Percentiles rank a stretch among this genome's conserved stretches.
Evolutionary conservation across 2,113 vertebrate species (phyloP).

Genomic region (Myotis yumanensis): DNA sequence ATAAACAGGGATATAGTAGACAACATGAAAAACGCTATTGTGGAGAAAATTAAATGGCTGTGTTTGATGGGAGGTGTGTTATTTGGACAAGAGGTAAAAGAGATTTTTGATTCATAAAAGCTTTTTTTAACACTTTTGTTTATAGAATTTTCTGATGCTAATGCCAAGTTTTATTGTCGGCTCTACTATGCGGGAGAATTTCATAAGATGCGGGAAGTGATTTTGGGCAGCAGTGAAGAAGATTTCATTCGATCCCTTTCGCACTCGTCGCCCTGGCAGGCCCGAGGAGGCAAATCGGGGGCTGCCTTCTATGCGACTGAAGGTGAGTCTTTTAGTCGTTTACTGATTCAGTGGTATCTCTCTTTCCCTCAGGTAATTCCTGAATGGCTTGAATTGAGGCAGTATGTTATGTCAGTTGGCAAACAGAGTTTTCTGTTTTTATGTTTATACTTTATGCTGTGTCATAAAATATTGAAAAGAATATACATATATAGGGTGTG

Average conservation of each 20-base stretch:
- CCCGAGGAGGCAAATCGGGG: constrained; percentile 96
- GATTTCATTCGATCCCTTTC: constrained; percentile 97
- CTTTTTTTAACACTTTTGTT: background rate
- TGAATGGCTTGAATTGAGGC: background rate
- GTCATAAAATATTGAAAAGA: background rate
- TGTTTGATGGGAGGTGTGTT: background rate
- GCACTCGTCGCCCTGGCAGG: constrained; percentile 98
- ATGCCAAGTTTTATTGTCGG: constrained; percentile 98
- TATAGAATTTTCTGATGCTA: constrained; percentile 96
- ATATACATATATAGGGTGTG: background rate
- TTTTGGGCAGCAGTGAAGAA: constrained; percentile 94
- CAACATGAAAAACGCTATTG: background rate
- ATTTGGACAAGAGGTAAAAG: background rate
- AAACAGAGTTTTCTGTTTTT: background rate
- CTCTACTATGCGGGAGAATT: constrained; percentile 98
- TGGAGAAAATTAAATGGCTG: background rate
- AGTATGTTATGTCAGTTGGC: background rate
- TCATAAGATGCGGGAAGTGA: constrained; percentile 96
- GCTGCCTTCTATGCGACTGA: constrained; percentile 98
- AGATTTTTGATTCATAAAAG: background rate
- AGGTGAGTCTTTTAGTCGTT: constrained; percentile 75
- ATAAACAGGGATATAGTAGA: background rate
- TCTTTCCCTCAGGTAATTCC: background rate
- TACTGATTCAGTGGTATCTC: fast-evolving
- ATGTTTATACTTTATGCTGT: background rate